phyloP scores from a whole-genome alignment of 2,797 vertebrate species.

The Holocentrus rufus region DNA sequence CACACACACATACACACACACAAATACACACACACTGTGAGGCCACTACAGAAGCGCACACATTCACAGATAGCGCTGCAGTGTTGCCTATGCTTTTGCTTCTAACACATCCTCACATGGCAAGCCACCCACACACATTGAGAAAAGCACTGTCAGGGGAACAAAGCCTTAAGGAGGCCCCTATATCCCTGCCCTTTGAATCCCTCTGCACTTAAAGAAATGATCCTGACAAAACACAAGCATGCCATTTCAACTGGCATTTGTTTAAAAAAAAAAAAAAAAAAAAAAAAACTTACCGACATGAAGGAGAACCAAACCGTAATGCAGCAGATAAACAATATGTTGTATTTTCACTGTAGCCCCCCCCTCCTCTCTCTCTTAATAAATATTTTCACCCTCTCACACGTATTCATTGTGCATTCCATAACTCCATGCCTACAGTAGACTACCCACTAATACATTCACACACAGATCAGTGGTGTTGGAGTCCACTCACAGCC shows the following conservation, averaged over 20 bases:
- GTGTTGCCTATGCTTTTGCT: conserved; percentile 75
- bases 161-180: conserved; percentile 79
- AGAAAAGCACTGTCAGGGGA: conserved; percentile 81
- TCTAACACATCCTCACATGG: conserved; percentile 79
- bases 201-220: conserved; percentile 74
- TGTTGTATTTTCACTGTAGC: conserved; percentile 59
- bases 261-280: conserved; percentile 26
- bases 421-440: conserved; percentile 76
- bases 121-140: conserved; percentile 79
- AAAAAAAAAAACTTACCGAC: conserved; percentile 32
- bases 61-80: conserved; percentile 73
- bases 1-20: conserved; percentile 7
- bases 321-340: conserved; percentile 68
- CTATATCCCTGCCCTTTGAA: conserved; percentile 76
- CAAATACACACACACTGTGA: conserved; percentile 47
- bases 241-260: conserved; percentile 49
- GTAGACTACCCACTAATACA: conserved; percentile 80
- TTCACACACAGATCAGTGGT: conserved; percentile 78
- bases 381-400: conserved; percentile 72
- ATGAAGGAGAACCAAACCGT: conserved; percentile 23
- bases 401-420: conserved; percentile 76
- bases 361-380: conserved; percentile 43
- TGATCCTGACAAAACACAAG: conserved; percentile 64
- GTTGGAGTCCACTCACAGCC: conserved; percentile 81
- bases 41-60: conserved; percentile 73